Conservation (phyloP, 2,113 vertebrate genomes). For the Cinclus cinclus region DNA sequence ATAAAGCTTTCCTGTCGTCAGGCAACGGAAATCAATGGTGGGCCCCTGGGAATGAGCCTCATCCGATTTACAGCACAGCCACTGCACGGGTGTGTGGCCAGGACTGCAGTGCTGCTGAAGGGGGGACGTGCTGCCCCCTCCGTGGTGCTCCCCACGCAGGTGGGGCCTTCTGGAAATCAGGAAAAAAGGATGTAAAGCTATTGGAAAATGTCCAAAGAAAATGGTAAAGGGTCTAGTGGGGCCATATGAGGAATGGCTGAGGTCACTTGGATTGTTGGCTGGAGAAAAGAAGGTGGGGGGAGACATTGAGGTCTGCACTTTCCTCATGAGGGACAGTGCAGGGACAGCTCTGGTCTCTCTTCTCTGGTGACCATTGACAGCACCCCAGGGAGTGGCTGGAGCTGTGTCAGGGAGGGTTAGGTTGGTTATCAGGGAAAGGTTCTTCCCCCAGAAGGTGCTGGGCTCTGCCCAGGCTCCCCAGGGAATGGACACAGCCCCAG, state of each 20-base stretch:
- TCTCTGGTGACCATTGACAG: neutral
- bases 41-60: conserved; percentile 18
- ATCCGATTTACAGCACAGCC: neutral
- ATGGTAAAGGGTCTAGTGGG: neutral
- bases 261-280: neutral
- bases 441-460: neutral
- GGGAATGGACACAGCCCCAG: neutral
- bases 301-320: neutral
- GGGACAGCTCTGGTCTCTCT: neutral
- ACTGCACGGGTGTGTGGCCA: neutral
- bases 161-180: neutral
- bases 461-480: neutral
- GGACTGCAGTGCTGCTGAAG: neutral
- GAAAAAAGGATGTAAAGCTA: neutral
- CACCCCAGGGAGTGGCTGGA: neutral
- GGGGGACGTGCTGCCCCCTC: rapidly evolving
- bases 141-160: rapidly evolving
- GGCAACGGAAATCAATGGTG: conserved; percentile 54
- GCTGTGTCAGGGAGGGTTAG: neutral
- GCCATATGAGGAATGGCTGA: neutral
- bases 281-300: neutral
- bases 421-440: neutral
- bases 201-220: neutral
- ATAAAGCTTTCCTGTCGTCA: conserved; percentile 56
- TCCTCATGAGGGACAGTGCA: neutral